Base-by-base conservation (phyloP, 2,113 vertebrate genomes). In the Callaeas wilsoni region DNA sequence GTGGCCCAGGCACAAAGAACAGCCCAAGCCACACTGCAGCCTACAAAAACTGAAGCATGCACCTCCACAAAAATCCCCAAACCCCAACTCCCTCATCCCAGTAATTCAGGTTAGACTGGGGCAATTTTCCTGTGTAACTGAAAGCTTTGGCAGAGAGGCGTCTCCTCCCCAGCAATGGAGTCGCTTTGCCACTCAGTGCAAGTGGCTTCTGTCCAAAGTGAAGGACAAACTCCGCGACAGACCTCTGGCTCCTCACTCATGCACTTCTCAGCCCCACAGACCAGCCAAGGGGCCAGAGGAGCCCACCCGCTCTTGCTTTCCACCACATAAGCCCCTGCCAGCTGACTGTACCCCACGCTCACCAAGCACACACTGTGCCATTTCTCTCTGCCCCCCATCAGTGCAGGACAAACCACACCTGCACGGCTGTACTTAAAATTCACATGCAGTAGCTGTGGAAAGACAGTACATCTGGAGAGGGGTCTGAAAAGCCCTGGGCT, bases 401-500 rank as follows among this genome's bases (percentile, higher is more conserved):
- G 16, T 52, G 50, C 63, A 41, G 41, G 26, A 50, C 47, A 76
- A 95, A 82, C 68, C 46, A 67, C 17, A 49, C 39, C 32, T 59
- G 69, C 14, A 32, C 1, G 1, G 80, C 81, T 64, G 63, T 87
- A 90, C 90, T 96, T 96, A 95, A 97, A 86, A 96, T 95, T 96
- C 93, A 68, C 91, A 95, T 95, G 94, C 80, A 90, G 89, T 78
- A 93, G 70, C 79, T 97, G 95, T 60, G 86, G 94, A 95, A 98
- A 97, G 91, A 97, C 86, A 94, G 94, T 80, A 87, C 73, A 88
- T 84, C 96, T 81, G 91, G 96, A 86, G 68, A 92, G 92, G 92
- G 93, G 96, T 87, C 95, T 97, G 95, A 93, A 97, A 95, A 97
- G 92, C 93, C 69, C 91, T 85, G 56, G 85, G 85, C 87, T 97